These are phyloP conservation scores for Sebastes fasciatus DNA, from an alignment of 2,113 vertebrate species.

Conservation along the genomic window DNA sequence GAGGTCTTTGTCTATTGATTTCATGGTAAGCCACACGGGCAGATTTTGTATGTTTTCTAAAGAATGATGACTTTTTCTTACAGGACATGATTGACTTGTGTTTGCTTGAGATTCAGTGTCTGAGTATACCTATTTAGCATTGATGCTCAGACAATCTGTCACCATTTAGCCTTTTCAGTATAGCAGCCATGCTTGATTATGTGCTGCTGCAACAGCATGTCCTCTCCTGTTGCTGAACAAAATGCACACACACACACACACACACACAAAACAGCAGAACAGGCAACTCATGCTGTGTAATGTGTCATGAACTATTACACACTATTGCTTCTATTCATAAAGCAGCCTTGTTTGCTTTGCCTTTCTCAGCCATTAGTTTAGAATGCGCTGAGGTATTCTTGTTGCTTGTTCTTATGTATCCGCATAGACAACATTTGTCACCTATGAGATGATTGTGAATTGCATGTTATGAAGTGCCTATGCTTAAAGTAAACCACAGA, in stretches of 20 bases:
- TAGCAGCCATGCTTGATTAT: slow-evolving; percentile 20
- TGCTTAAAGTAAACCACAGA: slow-evolving; percentile 57
- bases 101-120: slow-evolving; percentile 25
- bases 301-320: not conserved
- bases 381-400: slow-evolving; percentile 21
- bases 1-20: slow-evolving; percentile 28
- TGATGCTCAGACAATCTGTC: slow-evolving; percentile 33
- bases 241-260: not conserved
- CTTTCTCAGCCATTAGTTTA: slow-evolving; percentile 34
- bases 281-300: not conserved
- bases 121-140: slow-evolving; percentile 8
- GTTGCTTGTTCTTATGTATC: slow-evolving; percentile 6
- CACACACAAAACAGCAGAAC: not conserved
- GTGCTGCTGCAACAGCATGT: slow-evolving; percentile 25
- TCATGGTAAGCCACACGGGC: not conserved
- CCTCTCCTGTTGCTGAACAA: not conserved
- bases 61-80: slow-evolving; percentile 32
- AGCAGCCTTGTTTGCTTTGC: slow-evolving; percentile 19
- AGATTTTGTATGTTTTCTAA: slow-evolving; percentile 58
- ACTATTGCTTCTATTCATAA: not conserved
- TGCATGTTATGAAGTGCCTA: slow-evolving; percentile 84
- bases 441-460: slow-evolving; percentile 41
- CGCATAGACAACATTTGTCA: not conserved
- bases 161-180: slow-evolving; percentile 23
- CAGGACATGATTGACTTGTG: slow-evolving; percentile 18